These are phyloP conservation scores for Ranitomeya imitator DNA, from an alignment of 2,113 vertebrate species.

Conservation along the genomic window DNA sequence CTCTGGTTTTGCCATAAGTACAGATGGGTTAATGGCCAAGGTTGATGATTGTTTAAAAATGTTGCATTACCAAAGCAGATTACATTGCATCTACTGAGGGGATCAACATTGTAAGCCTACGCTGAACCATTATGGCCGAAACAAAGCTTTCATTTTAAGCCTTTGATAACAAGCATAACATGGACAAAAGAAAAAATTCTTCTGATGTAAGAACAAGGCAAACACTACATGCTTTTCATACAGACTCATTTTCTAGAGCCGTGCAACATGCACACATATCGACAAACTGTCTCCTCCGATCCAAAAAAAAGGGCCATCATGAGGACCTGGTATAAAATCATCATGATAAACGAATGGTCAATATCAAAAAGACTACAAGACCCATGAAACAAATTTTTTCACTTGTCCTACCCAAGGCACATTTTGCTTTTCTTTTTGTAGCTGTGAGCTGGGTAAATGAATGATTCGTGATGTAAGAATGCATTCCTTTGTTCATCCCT, in stretches of 20 bases:
- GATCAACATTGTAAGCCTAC: constrained; percentile 85
- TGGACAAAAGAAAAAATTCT: constrained; percentile 84
- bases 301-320: constrained; percentile 62
- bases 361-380: constrained; percentile 63
- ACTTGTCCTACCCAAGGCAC: constrained; percentile 8
- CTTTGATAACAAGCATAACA: constrained; percentile 84
- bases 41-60: constrained; percentile 82
- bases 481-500: constrained; percentile 41
- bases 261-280: constrained; percentile 69
- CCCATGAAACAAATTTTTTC: constrained; percentile 62
- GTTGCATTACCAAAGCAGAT: constrained; percentile 86
- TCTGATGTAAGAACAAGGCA: constrained; percentile 82
- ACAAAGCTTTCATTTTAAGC: constrained; percentile 90
- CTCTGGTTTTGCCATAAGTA: constrained; percentile 73
- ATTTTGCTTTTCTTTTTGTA: constrained; percentile 44
- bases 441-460: constrained; percentile 55
- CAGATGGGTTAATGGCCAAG: constrained; percentile 81
- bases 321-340: constrained; percentile 67
- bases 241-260: constrained; percentile 69
- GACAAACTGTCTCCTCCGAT: constrained; percentile 67
- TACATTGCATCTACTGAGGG: constrained; percentile 83
- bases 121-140: constrained; percentile 83
- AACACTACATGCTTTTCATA: constrained; percentile 80
- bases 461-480: constrained; percentile 59
- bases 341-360: constrained; percentile 63